These are phyloP conservation scores for Lycaena phlaeas DNA, from an alignment of 2,888 invertebrate species.

Conservation along the genomic window DNA sequence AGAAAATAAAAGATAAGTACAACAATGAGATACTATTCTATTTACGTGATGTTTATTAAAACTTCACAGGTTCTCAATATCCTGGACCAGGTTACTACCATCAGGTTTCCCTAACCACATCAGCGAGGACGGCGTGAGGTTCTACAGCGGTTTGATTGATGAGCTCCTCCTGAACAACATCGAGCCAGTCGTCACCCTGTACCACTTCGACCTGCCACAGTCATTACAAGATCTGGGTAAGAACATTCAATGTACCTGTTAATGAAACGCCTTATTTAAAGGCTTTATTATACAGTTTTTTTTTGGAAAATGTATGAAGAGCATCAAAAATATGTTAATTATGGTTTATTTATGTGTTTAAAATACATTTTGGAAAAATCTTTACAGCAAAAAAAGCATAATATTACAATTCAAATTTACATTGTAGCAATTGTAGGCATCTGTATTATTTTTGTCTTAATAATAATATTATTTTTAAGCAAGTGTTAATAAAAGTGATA, in stretches of 20 bases:
- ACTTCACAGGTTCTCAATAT: slow-evolving; percentile 60
- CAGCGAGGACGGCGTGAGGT: slow-evolving; percentile 63
- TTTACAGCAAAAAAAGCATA: no score
- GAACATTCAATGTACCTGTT: not conserved
- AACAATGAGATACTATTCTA: no score
- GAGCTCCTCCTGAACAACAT: slow-evolving; percentile 65
- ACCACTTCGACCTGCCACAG: slow-evolving; percentile 62
- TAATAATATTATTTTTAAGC: no score
- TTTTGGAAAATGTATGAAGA: not conserved
- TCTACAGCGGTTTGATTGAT: slow-evolving; percentile 68
- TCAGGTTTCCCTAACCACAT: slow-evolving; percentile 39
- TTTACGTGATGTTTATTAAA: not conserved
- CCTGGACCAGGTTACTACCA: slow-evolving; percentile 73
- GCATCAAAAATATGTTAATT: not conserved
- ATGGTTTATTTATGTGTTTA: not conserved
- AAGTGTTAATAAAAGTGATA: no score
- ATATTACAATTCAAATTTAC: no score
- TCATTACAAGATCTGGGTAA: slow-evolving; percentile 34
- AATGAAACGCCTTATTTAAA: not conserved
- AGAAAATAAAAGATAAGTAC: no score
- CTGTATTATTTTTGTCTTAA: no score
- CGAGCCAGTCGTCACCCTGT: slow-evolving; percentile 63
- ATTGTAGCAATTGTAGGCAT: no score
- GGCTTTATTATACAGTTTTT: not conserved
- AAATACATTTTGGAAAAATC: not conserved